Conservation (phyloP, 1,140 invertebrate genomes). For the Ooceraea biroi region DNA sequence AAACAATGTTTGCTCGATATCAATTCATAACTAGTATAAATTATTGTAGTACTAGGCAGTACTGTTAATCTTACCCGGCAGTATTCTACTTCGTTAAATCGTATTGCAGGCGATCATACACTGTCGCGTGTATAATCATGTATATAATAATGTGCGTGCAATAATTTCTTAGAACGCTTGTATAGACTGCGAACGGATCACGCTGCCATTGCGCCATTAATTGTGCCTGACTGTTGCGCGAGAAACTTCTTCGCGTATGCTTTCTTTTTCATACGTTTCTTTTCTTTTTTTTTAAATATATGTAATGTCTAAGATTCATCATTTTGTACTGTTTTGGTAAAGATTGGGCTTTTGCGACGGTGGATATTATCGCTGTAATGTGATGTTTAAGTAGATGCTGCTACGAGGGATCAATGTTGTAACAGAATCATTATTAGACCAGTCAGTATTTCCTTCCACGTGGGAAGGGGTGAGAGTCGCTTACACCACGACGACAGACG, state of each 20-base stretch:
- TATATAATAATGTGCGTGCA: slow-evolving; percentile 17
- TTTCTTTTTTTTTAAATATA: slow-evolving; percentile 17
- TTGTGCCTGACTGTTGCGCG: neutral
- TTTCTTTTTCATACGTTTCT: neutral
- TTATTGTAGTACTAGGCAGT: no score
- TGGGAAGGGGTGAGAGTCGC: neutral
- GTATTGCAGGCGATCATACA: neutral
- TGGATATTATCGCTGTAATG: slow-evolving; percentile 7
- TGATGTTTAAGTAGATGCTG: neutral
- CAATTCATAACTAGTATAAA: slow-evolving; percentile 41
- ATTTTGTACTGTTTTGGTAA: neutral
- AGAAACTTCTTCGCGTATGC: slow-evolving; percentile 2
- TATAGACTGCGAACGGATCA: slow-evolving; percentile 2
- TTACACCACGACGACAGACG: neutral
- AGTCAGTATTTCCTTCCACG: slow-evolving; percentile 41
- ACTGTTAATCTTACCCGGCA: slow-evolving; percentile 9
- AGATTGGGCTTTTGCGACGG: neutral
- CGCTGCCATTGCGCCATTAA: slow-evolving; percentile 31
- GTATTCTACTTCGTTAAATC: slow-evolving; percentile 33
- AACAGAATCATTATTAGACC: slow-evolving; percentile 18
- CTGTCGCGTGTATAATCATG: no score
- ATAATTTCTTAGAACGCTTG: slow-evolving; percentile 9
- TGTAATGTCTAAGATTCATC: slow-evolving; percentile 27
- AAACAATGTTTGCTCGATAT: slow-evolving; percentile 6
- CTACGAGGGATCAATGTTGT: slow-evolving; percentile 29